These are phyloP conservation scores for Thalassaphorura encarpata DNA, from an alignment of 1,140 invertebrate genomes.

Conservation along the genomic window DNA sequence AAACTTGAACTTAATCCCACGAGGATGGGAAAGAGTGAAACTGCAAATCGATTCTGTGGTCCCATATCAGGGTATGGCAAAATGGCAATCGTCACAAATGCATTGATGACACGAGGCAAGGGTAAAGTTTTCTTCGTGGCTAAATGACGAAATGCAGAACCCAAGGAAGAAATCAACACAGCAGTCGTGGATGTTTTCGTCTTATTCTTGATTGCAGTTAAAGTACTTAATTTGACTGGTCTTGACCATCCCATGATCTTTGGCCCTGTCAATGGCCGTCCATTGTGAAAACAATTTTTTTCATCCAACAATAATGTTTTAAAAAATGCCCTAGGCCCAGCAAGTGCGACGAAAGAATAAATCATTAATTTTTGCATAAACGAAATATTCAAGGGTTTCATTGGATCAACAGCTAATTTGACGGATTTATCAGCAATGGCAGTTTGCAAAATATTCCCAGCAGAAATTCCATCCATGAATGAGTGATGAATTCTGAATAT, in stretches of 20 bases:
- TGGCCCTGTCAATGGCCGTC: conserved; percentile 17
- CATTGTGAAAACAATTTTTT: conserved; percentile 26
- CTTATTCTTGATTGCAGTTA: conserved; percentile 7
- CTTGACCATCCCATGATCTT: conserved; percentile 22
- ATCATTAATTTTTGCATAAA: conserved; percentile 2
- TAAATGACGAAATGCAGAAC: conserved; percentile 10
- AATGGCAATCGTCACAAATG: background rate
- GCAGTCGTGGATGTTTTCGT: conserved; percentile 17
- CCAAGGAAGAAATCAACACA: conserved; percentile 7
- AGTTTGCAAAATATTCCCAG: conserved; percentile 18
- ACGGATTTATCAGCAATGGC: conserved; percentile 15
- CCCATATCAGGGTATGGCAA: conserved; percentile 10
- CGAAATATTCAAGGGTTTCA: background rate
- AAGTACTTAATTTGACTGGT: conserved; percentile 5
- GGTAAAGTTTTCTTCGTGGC: conserved; percentile 1
- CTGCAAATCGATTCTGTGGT: conserved; percentile 26
- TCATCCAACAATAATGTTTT: conserved; percentile 19
- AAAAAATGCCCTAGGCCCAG: conserved; percentile 16
- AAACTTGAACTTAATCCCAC: conserved; percentile 12
- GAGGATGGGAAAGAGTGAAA: conserved; percentile 17
- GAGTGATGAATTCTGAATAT: conserved; percentile 25
- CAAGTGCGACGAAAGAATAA: background rate
- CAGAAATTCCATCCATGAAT: conserved; percentile 30
- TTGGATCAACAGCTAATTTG: conserved; percentile 22
- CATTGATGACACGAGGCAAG: conserved; percentile 5